These are phyloP conservation scores for Batillaria attramentaria DNA, from an alignment of 1,140 invertebrate species.

Conservation along the genomic window DNA sequence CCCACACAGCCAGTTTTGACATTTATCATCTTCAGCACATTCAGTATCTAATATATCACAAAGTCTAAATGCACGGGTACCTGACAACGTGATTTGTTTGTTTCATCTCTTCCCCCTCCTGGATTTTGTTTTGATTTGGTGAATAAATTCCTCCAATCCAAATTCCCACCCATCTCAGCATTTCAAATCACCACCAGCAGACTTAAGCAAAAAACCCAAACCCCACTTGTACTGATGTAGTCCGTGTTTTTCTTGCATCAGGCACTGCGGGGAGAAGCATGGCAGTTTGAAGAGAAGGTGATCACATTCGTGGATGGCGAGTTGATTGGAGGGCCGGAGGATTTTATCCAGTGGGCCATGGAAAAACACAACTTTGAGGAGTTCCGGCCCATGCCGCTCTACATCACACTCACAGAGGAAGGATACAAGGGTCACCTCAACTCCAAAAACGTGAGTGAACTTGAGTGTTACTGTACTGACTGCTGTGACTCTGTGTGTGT, in stretches of 20 bases:
- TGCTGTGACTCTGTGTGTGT: background rate
- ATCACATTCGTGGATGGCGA: constrained; percentile 63
- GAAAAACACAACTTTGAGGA: constrained; percentile 67
- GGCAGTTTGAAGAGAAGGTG: constrained; percentile 57
- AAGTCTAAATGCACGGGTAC: too few species aligned
- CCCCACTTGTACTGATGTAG: too few species aligned
- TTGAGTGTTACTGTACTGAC: background rate
- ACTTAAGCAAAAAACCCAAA: too few species aligned
- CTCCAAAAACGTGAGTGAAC: constrained; percentile 63
- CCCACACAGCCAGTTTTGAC: background rate
- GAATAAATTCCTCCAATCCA: too few species aligned
- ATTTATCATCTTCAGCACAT: too few species aligned
- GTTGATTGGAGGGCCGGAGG: constrained; percentile 65
- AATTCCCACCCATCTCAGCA: too few species aligned
- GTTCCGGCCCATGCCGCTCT: constrained; percentile 66
- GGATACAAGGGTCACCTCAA: constrained; percentile 66
- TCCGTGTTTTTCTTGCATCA: constrained; percentile 37
- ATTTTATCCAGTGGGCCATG: constrained; percentile 68
- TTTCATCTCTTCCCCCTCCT: too few species aligned
- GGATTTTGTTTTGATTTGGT: too few species aligned
- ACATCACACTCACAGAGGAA: constrained; percentile 66
- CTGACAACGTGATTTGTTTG: too few species aligned
- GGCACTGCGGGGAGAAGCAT: constrained; percentile 69
- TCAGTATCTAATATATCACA: too few species aligned
- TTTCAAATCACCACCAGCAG: too few species aligned